Percentiles rank a stretch among this genome's conserved stretches.
These are phyloP conservation scores for Chionodraco myersi DNA, from an alignment of 2,113 vertebrate genomes.

Conservation along the genomic window DNA sequence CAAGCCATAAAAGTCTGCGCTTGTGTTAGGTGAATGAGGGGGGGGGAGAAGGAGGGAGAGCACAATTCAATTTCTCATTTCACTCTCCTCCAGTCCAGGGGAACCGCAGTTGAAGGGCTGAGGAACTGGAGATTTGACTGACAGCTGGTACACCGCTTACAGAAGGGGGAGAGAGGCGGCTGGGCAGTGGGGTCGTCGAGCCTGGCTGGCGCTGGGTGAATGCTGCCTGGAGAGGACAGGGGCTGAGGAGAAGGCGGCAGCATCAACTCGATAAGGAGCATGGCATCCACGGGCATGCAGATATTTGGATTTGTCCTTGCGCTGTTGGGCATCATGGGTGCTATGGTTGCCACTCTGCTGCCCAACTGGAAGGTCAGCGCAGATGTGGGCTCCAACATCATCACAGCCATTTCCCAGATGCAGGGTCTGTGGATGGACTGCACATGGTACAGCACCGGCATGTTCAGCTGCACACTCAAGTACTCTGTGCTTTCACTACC, in stretches of 20 bases:
- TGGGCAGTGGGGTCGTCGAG: constrained; percentile 76
- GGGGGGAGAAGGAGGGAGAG: constrained; percentile 26
- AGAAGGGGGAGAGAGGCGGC: constrained; percentile 48
- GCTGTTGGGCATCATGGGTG: constrained; percentile 88
- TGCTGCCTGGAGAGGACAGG: constrained; percentile 74
- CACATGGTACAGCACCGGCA: constrained; percentile 96
- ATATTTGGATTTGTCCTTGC: constrained; percentile 93
- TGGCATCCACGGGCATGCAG: constrained; percentile 92
- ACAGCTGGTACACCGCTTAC: constrained; percentile 63
- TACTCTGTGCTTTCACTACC: constrained; percentile 91
- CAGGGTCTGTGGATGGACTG: constrained; percentile 99
- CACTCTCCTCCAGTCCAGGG: constrained; percentile 70
- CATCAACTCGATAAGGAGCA: constrained; percentile 73
- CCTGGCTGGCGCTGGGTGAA: constrained; percentile 70
- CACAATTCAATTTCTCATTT: constrained; percentile 71
- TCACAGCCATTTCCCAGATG: constrained; percentile 92
- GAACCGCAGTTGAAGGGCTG: constrained; percentile 72
- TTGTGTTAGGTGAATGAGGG: constrained; percentile 52
- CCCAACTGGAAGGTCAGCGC: constrained; percentile 96
- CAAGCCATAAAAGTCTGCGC: constrained; percentile 61
- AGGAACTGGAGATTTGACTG: constrained; percentile 68
- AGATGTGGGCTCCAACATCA: constrained; percentile 90
- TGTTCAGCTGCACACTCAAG: constrained; percentile 95
- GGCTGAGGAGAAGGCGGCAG: constrained; percentile 53
- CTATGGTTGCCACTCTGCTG: constrained; percentile 90